Percentiles rank a stretch among this genome's conserved stretches.
Evolutionary conservation across 1,140 invertebrate species (phyloP).

Genomic region (Drosophila paulistorum): DNA sequence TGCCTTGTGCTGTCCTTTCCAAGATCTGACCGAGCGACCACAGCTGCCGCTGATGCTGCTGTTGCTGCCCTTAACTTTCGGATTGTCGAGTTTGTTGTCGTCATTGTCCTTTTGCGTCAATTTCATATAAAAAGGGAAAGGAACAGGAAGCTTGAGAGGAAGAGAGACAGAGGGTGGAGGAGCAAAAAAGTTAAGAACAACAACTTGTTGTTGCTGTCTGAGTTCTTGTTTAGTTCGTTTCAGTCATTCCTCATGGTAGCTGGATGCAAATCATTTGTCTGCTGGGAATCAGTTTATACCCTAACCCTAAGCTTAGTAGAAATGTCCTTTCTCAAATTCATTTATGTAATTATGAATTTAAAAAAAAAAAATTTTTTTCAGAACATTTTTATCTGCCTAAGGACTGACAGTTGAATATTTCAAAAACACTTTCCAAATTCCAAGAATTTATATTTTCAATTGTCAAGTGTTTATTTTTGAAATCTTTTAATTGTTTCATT

Average conservation of each 20-base stretch:
- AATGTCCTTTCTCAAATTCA: background rate
- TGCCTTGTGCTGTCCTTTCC: background rate
- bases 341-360: too few relatives aligned
- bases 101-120: slow-evolving; percentile 48
- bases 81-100: slow-evolving; percentile 18
- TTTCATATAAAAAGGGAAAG: slow-evolving; percentile 33
- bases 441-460: too few relatives aligned
- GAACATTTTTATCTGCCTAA: too few relatives aligned
- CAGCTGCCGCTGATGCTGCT: slow-evolving; percentile 17
- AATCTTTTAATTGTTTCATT: background rate
- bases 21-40: slow-evolving; percentile 8
- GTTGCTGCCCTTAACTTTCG: slow-evolving; percentile 14
- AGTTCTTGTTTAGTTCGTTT: slow-evolving; percentile 34
- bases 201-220: slow-evolving; percentile 65
- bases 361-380: too few relatives aligned
- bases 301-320: background rate
- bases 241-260: slow-evolving; percentile 14
- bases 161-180: background rate
- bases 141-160: background rate
- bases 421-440: too few relatives aligned
- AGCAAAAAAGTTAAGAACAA: slow-evolving; percentile 26
- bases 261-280: slow-evolving; percentile 62
- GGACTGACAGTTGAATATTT: too few relatives aligned
- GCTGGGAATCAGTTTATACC: background rate
- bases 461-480: too few relatives aligned